Base-by-base conservation (phyloP, 2,888 invertebrate genomes). In the Lasioglossum zephyrum region DNA sequence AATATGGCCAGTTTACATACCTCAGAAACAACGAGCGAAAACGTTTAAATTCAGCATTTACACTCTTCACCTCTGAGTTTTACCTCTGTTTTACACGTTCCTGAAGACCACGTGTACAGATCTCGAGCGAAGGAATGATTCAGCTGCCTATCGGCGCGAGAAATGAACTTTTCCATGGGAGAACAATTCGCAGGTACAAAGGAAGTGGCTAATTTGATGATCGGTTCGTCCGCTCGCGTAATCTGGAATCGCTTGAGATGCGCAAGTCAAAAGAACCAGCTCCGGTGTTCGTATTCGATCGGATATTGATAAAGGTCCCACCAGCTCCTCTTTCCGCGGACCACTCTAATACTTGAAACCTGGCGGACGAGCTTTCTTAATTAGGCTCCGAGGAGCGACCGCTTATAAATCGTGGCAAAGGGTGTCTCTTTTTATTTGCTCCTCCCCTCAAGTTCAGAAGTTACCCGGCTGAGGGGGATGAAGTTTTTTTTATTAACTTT, bases 131-230 rank as follows among this genome's bases (percentile, higher is more conserved):
- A 49, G 74, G 18, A 78, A 83, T 82, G 66, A 78, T 70, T 83
- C 76, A 18, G 73, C 72, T 83, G 75, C 44, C 18, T 75, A 72
- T 75, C 75, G 75, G 70, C 63, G 78, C 84, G 78, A 75, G 78
- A 79, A 83, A 85, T 83, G 60, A 74, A 82, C 78, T 84, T 84
- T 63, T 72, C 70, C 77, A 26, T 8, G 22, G 26, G 16, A 39
- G 49, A 69, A 53, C 75, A 76, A 76, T 81, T 76, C 73, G 44
- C 75, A n/a, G 70, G 60, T 72, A 16, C 16, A 41, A 76, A 63
- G 75, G 53, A 31, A 26, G 63, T 63, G n/a, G 75, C 41, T 76
- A 83, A 74, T 77, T 73, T 74, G 77, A 84, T 77, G 74, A 84
- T 70, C 41, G 69, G 41, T 57, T 84, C 73, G 39, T 77, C 16